Evolutionary conservation across 2,888 invertebrate species (phyloP), one percentile per base, ranked within the genome.

Genomic region (Andrena trimmerana): DNA sequence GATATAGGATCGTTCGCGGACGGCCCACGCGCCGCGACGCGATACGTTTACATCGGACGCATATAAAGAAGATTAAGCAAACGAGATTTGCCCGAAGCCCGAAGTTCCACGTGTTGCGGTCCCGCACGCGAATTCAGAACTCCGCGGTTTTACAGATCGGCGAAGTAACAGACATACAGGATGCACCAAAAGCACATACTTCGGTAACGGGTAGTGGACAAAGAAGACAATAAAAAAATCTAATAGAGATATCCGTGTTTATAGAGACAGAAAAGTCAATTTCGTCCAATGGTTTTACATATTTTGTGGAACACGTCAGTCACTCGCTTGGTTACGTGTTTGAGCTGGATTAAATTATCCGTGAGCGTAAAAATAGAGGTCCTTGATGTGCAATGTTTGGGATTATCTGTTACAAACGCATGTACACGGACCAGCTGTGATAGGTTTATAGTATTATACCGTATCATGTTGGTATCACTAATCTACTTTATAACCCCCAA

Each of bases 1-100:
- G 24, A 80, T 27, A 42, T 54, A 36, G 33, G 57, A 81, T 76
- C 62, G 72, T 52, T 29, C 36, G n/a, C 65, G 4, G 2, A 10
- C 76, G 24, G 66, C 77, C 70, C 83, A 77, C 83, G 83, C 76
- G 67, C 13, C 27, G 13, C 29, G 70, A 73, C 27, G 13, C 29
- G 72, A 76, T 73, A 52, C 67, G 60, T 70, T 66, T 71, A 31
- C 59, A 29, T 71, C 73, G 76, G 63, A 71, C 59, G 74, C 54
- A 66, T 42, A 42, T 50, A 74, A 86, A 84, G 83, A 63, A 86
- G 90, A 90, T 92, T 92, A 88, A 76, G 86, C 90, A 92, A 92
- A 92, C 87, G 87, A 86, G 91, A 91, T 92, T 89, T 86, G 73
- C 52, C 63, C 81, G 89, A 89, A 88, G 85, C 89, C 85, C 76